phyloP scores from a whole-genome alignment of 2,888 invertebrate species.

The Acronicta leporina region DNA sequence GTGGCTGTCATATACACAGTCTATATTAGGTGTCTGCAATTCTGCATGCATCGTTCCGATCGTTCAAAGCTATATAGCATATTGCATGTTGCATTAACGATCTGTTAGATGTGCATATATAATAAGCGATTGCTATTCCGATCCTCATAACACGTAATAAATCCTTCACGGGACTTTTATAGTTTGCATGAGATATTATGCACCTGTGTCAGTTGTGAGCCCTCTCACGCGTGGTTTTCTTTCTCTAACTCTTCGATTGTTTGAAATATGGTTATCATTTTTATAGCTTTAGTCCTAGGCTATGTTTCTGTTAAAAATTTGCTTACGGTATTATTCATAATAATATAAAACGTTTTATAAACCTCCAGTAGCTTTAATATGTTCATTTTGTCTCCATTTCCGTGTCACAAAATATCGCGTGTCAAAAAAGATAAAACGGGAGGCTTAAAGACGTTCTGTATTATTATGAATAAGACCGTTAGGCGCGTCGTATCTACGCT shows the following conservation, averaged over 20 bases:
- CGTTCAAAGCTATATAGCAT: slow-evolving; percentile 3
- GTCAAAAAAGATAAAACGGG: too few relatives aligned
- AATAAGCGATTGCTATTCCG: slow-evolving; percentile 9
- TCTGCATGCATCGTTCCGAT: slow-evolving; percentile 7
- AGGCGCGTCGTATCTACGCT: too few relatives aligned
- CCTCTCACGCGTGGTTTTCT: slow-evolving; percentile 2
- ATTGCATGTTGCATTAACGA: slow-evolving; percentile 26
- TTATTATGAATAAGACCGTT: too few relatives aligned
- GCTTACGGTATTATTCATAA: too few relatives aligned
- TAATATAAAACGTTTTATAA: too few relatives aligned
- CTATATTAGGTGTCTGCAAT: slow-evolving; percentile 9
- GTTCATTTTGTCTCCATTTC: too few relatives aligned
- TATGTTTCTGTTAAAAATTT: not conserved
- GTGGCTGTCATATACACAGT: not conserved
- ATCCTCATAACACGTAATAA: slow-evolving; percentile 20
- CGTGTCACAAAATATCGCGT: too few relatives aligned
- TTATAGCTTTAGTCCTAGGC: not conserved
- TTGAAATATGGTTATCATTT: not conserved
- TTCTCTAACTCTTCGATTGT: not conserved
- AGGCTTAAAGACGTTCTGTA: too few relatives aligned
- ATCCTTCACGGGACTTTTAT: slow-evolving; percentile 21
- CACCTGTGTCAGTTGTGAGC: slow-evolving; percentile 18
- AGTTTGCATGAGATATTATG: slow-evolving; percentile 10
- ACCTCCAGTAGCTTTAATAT: too few relatives aligned
- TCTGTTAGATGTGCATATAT: slow-evolving; percentile 26